Evolutionary conservation across 2,113 vertebrate genomes (phyloP).

Genomic region (Anolis carolinensis): DNA sequence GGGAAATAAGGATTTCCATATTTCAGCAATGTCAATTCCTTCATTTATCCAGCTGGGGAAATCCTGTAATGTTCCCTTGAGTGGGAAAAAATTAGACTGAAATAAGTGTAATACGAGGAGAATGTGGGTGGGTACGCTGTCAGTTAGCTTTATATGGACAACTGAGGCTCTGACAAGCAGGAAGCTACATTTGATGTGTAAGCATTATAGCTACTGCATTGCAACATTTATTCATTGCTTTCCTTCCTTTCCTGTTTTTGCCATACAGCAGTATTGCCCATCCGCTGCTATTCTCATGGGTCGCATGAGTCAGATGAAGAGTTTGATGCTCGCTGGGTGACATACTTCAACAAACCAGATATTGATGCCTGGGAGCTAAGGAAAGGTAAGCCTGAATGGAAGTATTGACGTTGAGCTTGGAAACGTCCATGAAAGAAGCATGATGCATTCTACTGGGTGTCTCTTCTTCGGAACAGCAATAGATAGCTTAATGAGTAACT

Average conservation of each 20-base stretch:
- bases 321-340: conserved; percentile 97
- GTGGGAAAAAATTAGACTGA: too few species aligned
- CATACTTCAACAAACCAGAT: conserved; percentile 95
- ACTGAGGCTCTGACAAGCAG: neutral
- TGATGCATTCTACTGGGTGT: neutral
- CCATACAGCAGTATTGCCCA: conserved; percentile 75
- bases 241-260: neutral
- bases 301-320: conserved; percentile 94
- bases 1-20: neutral
- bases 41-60: neutral
- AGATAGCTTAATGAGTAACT: neutral
- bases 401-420: neutral
- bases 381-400: conserved; percentile 82
- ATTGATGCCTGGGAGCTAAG: conserved; percentile 95
- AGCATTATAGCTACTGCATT: neutral
- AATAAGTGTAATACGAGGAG: too few species aligned
- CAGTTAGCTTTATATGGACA: neutral
- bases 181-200: neutral
- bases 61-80: neutral
- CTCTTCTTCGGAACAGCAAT: neutral
- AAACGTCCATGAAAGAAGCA: neutral
- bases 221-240: neutral
- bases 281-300: conserved; percentile 91
- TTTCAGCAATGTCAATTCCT: neutral
- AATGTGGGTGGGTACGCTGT: too few species aligned